Evolutionary conservation across 2,113 vertebrate species (phyloP), one percentile per base, ranked within the genome.

Genomic region (Argyrosomus japonicus): DNA sequence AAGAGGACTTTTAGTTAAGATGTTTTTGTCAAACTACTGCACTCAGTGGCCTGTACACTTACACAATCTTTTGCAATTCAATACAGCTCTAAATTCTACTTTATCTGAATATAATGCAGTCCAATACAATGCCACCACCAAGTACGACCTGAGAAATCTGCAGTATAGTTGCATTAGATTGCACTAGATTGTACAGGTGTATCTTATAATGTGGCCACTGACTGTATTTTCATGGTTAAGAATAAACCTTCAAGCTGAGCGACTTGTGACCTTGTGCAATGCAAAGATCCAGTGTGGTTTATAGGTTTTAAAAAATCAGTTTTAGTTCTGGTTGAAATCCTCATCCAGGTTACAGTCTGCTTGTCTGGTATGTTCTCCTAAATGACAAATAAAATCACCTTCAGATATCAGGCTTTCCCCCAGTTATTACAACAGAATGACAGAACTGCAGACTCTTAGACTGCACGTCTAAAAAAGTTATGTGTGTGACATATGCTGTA

Each of bases 401-500:
- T 58, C n/a, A 32, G 7, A 50, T 63, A 40, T 47, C 65, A 75
- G 63, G 40, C 17, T 76, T 76, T 68, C 11, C 51, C 40, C 70
- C 64, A 68, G 69, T 73, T 45, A 4, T 45, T 53, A 50, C 29
- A 14, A 18, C 36, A 29, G 7, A 61, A 47, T 32, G 10, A 32
- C 53, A 68, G 15, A 67, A 29, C 53, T 6, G 6, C n/a, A 57
- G 40, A 23, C 13, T 47, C 10, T 9, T 53, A 23, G 1, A 40
- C 10, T 54, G 17, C 48, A 18, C 6, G 29, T 68, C 53, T 27
- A 6, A 54, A 56, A 36, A 23, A 29, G 14, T 45, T 32, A 21
- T 29, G 9, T 62, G 2, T 25, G 27, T 27, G 47, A n/a, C 51
- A 53, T 73, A 60, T 23, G 43, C 25, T 25, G 12, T 27, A 56